Conservation (phyloP, 2,113 vertebrate genomes). For the Callorhinus ursinus region DNA sequence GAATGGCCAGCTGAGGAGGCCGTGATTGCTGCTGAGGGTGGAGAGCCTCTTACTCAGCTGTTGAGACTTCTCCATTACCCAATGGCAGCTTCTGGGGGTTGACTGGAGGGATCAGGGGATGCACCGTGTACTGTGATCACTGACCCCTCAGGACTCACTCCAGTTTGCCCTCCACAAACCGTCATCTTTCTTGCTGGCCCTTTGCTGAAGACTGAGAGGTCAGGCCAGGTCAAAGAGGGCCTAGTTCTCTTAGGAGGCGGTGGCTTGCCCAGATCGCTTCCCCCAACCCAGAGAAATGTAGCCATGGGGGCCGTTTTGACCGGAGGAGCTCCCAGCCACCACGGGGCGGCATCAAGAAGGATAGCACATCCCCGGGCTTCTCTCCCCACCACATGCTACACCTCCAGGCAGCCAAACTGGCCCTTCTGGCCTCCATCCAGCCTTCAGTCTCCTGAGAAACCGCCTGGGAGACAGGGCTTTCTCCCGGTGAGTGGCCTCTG, state of each 20-base stretch:
- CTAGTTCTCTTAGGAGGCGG: not conserved
- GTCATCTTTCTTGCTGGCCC: not conserved
- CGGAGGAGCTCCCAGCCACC: slow-evolving; percentile 85
- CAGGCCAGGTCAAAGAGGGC: not conserved
- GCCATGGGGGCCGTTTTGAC: slow-evolving; percentile 92
- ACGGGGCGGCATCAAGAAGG: slow-evolving; percentile 93
- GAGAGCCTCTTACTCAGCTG: not conserved
- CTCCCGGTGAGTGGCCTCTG: slow-evolving; percentile 84
- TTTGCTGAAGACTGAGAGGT: not conserved
- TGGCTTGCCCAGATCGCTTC: not conserved
- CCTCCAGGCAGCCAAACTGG: slow-evolving; percentile 86
- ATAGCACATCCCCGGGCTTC: slow-evolving; percentile 89
- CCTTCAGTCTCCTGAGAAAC: slow-evolving; percentile 87
- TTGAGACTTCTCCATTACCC: not conserved
- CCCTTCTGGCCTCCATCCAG: slow-evolving; percentile 87
- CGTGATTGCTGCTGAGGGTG: not conserved
- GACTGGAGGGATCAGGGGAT: not conserved
- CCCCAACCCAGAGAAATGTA: slow-evolving; percentile 89
- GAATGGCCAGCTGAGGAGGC: not conserved
- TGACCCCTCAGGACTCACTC: not conserved
- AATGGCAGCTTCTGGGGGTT: not conserved
- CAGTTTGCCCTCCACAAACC: not conserved
- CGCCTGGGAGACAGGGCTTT: slow-evolving; percentile 86
- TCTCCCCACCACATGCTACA: slow-evolving; percentile 92
- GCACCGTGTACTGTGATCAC: not conserved